Percentiles rank a stretch among this genome's conserved stretches.
Evolutionary conservation across 2,113 vertebrate genomes (phyloP).

Genomic region (Sitta europaea): DNA sequence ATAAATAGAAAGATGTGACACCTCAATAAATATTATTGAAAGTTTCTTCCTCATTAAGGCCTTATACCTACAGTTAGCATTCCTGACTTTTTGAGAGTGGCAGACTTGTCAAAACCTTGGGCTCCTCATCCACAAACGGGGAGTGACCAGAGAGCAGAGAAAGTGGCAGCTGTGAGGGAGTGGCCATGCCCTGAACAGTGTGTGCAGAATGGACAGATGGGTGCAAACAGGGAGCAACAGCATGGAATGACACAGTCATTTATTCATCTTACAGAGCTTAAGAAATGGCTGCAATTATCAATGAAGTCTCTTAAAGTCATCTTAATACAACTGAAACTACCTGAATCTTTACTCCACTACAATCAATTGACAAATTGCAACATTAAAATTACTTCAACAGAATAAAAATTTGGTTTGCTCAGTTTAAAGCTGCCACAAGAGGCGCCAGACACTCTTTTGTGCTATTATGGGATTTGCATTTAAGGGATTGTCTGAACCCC

Average conservation of each 20-base stretch:
- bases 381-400: background rate
- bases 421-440: background rate
- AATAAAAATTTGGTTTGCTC: background rate
- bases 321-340: background rate
- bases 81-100: background rate
- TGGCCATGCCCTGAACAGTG: background rate
- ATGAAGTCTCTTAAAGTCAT: background rate
- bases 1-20: background rate
- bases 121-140: background rate
- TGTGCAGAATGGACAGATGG: background rate
- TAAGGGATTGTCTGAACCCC: background rate
- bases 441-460: background rate
- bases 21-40: background rate
- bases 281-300: background rate
- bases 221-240: background rate
- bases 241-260: background rate
- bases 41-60: background rate
- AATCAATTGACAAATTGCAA: background rate
- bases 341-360: background rate
- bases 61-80: background rate
- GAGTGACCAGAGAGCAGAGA: background rate
- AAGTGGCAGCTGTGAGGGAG: fast-evolving
- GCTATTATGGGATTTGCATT: background rate
- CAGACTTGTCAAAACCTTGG: background rate
- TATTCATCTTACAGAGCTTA: background rate